Conservation (phyloP, 2,113 vertebrate genomes). For the Porphyrio hochstetteri region DNA sequence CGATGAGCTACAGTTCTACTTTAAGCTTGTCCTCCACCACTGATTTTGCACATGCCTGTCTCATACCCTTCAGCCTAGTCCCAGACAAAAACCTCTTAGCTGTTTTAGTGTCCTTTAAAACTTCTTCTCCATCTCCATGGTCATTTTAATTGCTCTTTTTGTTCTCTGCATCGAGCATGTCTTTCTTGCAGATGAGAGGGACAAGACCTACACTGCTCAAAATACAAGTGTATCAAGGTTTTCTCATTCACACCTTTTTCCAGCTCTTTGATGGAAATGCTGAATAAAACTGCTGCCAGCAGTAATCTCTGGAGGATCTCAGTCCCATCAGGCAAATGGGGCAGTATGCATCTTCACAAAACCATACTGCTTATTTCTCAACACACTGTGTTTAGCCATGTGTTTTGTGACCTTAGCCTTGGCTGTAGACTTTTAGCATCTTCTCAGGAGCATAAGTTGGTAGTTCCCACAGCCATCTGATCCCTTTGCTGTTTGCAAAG, state of each 20-base stretch:
- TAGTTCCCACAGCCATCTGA: not conserved
- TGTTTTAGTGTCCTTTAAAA: not conserved
- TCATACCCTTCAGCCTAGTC: not conserved
- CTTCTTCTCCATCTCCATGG: not conserved
- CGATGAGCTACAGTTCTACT: not conserved
- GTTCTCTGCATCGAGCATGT: not conserved
- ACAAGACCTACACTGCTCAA: not conserved
- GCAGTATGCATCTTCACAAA: not conserved
- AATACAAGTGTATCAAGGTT: not conserved
- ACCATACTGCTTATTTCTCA: not conserved
- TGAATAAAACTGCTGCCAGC: not conserved
- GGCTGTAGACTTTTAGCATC: fast-evolving
- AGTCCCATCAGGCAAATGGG: not conserved
- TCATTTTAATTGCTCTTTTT: not conserved
- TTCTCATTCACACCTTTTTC: not conserved
- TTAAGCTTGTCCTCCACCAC: not conserved
- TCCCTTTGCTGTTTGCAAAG: not conserved
- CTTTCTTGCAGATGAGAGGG: not conserved
- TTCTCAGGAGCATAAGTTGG: not conserved
- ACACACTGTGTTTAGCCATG: not conserved
- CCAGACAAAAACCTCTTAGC: not conserved
- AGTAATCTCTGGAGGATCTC: not conserved
- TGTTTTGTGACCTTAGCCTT: not conserved
- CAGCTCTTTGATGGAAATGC: not conserved
- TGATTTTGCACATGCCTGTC: not conserved